These are phyloP conservation scores for Micromussa lordhowensis DNA, from an alignment of 92 coral and sea anemone species.

Conservation along the genomic window DNA sequence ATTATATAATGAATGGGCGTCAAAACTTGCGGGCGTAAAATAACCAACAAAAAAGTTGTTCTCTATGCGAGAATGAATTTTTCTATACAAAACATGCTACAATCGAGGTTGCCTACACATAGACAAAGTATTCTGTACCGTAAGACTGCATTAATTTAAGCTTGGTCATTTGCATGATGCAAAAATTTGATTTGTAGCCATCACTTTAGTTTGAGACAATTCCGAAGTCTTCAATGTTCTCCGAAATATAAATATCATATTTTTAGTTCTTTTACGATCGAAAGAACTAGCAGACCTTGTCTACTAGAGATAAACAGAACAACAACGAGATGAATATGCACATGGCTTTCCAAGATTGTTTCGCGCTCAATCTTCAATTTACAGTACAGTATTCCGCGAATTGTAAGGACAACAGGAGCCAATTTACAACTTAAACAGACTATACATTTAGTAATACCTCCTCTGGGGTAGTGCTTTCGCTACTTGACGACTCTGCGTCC, in stretches of 20 bases:
- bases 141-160: neutral
- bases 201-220: neutral
- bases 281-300: neutral
- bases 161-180: too few relatives aligned
- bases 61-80: neutral
- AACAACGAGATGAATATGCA: slow-evolving; percentile 39
- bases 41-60: neutral
- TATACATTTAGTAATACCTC: slow-evolving; percentile 58
- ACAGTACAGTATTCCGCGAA: neutral
- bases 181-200: neutral
- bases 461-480: slow-evolving; percentile 88
- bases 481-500: slow-evolving; percentile 73
- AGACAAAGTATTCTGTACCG: neutral
- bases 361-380: slow-evolving; percentile 14
- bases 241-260: neutral
- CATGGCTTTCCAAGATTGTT: slow-evolving; percentile 26
- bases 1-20: neutral
- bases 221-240: neutral
- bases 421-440: neutral
- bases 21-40: neutral
- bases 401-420: neutral
- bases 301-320: neutral
- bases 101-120: neutral
- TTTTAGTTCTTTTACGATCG: neutral
- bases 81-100: neutral